Evolutionary conservation across 2,888 invertebrate species (phyloP), one percentile per base, ranked within the genome.

Genomic region (Psylliodes chrysocephalus): DNA sequence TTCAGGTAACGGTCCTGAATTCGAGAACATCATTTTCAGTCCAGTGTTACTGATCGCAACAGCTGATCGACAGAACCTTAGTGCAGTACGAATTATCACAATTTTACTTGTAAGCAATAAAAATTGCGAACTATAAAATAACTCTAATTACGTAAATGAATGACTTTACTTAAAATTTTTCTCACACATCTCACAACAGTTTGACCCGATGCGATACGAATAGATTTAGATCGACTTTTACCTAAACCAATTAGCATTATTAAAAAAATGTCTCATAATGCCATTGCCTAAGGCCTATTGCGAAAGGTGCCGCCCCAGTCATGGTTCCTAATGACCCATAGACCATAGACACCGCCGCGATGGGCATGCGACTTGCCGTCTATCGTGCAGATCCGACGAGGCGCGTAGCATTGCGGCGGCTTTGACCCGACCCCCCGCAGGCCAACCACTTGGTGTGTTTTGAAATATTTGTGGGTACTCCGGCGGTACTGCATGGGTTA

Each of bases 321-420:
- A 79, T 80, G 75, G 76, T 77, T 72, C 71, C 74, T 82, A 82
- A 81, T 81, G 80, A 79, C 75, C 77, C 74, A 65, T 70, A 61
- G 66, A 55, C 44, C 44, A 54, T 54, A 54, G 54, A 54, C 42
- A 69, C 61, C 66, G 67, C 60, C 62, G 69, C 68, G 72, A 71
- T 68, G 70, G 62, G 66, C 73, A 66, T 71, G 71, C 72, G 71
- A 73, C 72, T 68, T 60, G 60, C 66, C 17, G 57, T 59, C 57
- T 53, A 38, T 57, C 56, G 51, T 25, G 28, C 28, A 71, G 73
- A 80, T 79, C 77, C 46, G 49, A 44, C 42, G 55, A 73, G 72
- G 75, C 76, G 77, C 76, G 74, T 76, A 76, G 77, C 77, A 75
- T 71, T 73, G 77, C 79, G 80, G 79, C 77, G 72, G 74, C 79